Evolutionary conservation across 2,888 invertebrate species (phyloP), one percentile per base, ranked within the genome.

Genomic region (Diarsia mendica): DNA sequence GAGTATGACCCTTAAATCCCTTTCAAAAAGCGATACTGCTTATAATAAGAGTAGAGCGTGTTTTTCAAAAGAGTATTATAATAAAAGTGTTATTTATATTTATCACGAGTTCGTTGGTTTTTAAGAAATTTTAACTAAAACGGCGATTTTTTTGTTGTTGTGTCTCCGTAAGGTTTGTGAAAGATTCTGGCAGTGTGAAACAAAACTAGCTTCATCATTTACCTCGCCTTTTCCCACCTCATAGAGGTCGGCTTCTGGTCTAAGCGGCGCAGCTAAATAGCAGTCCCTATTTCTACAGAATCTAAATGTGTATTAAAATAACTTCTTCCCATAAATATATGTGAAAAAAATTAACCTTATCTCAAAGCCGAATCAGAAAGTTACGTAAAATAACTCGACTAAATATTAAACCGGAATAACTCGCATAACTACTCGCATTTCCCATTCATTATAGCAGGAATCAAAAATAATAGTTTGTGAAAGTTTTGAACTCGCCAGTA

Each of bases 401-500:
- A 20, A 67, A 70, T 64, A 15, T 67, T 58, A 68, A 73, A 61
- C 65, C 11, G 23, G 28, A 72, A 65, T 63, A 68, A 69, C 39
- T 82, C 60, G 46, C n/a, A 72, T 39, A 75, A 82, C 49, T 66
- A 33, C 67, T 61, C 3, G 39, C 60, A 75, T 70, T 79, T 71
- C 23, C 33, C 15, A 75, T 79, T 72, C 3, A 79, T 79, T 72
- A 69, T 6, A 18, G 10, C 15, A 70, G 67, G 72, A 79, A 82
- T 77, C 48, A 79, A 60, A 79, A 69, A 68, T 75, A 79, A 66
- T 75, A 66, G 53, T 66, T 28, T 68, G 23, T 60, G 33, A 76
- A 76, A 65, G 48, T 82, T 78, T 75, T 79, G 72, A 60, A 23
- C 69, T 55, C 81, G 53, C 72, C 80, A 65, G 82, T 83, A 80